phyloP scores from a whole-genome alignment of 2,113 vertebrate species.

The Calidris pygmaea region DNA sequence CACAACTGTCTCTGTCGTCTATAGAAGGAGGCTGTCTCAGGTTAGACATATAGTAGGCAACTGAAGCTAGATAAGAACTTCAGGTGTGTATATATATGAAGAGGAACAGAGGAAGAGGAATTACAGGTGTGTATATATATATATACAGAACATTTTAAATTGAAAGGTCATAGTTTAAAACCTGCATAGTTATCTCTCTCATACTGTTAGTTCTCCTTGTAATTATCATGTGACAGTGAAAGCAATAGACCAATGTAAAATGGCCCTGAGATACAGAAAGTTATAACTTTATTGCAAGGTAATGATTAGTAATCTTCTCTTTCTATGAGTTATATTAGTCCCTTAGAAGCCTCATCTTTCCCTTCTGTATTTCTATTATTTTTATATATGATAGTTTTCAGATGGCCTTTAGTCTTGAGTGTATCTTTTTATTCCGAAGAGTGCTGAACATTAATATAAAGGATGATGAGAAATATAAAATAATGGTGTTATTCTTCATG shows the following conservation, averaged over 20 bases:
- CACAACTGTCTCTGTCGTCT: rapidly evolving
- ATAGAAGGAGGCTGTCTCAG: neutral
- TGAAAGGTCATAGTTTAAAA: neutral
- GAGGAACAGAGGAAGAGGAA: neutral
- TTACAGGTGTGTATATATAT: neutral
- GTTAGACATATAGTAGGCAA: neutral
- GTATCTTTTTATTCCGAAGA: neutral
- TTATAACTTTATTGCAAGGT: neutral
- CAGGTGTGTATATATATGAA: neutral
- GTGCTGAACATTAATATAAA: neutral
- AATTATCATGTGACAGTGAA: neutral
- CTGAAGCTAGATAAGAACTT: neutral
- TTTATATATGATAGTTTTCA: constrained; percentile 2
- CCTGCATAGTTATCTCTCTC: neutral
- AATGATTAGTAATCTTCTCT: neutral
- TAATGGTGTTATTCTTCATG: constrained; percentile 1
- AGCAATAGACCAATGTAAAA: neutral
- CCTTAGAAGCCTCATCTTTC: neutral
- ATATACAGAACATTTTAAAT: neutral
- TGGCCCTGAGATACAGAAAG: neutral
- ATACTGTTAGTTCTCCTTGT: neutral
- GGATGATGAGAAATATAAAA: constrained; percentile 18
- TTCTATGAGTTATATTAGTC: neutral
- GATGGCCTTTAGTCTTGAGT: neutral
- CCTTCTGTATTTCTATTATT: neutral